A percentile compares a stretch with the other conserved stretches of the same genome.
Conservation (phyloP, 2,888 invertebrate genomes). For the Hypercompe scribonia region DNA sequence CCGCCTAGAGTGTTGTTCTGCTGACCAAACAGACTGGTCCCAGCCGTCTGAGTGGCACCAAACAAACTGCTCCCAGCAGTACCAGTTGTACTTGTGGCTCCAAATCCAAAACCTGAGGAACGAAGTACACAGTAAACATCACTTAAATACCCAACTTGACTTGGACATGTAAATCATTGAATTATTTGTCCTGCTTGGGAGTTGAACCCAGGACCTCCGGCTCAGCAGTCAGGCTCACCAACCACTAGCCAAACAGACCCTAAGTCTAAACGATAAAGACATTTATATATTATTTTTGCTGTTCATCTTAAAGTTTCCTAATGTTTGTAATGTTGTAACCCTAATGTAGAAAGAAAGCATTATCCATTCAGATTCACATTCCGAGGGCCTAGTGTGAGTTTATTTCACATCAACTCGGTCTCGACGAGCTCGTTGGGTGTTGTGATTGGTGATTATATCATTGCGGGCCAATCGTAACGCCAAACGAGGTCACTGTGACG, state of each 20-base stretch:
- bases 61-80: slow-evolving; percentile 73
- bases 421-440: too few relatives aligned
- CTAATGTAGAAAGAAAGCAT: too few relatives aligned
- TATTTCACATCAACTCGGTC: too few relatives aligned
- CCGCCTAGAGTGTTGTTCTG: slow-evolving; percentile 84
- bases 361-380: too few relatives aligned
- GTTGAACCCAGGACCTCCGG: neutral
- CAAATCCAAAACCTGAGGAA: slow-evolving; percentile 86
- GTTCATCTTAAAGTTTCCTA: too few relatives aligned
- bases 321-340: too few relatives aligned
- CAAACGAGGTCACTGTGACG: too few relatives aligned
- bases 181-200: neutral
- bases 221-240: neutral
- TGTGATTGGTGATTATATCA: too few relatives aligned
- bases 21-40: slow-evolving; percentile 89
- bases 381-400: too few relatives aligned
- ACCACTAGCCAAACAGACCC: neutral
- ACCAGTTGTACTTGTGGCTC: slow-evolving; percentile 75
- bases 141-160: neutral
- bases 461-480: too few relatives aligned
- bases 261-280: too few relatives aligned
- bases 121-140: neutral
- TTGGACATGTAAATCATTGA: neutral
- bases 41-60: slow-evolving; percentile 74
- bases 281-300: too few relatives aligned